Evolutionary conservation across 2,797 vertebrate species (phyloP).

Genomic region (Crenichthys baileyi): DNA sequence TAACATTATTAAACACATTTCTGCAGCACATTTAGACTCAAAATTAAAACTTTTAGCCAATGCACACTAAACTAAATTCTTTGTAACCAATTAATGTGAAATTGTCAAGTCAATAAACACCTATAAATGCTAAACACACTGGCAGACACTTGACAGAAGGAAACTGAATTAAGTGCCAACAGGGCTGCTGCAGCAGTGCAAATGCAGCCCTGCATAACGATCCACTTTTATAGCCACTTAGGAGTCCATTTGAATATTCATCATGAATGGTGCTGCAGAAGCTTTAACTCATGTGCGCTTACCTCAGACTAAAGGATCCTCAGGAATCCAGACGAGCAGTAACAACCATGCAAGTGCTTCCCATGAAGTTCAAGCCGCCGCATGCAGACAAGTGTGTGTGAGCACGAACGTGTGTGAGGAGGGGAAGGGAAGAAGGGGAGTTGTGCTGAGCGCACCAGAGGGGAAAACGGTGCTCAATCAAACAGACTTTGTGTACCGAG

Average conservation of each 20-base stretch:
- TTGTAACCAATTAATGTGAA: neutral
- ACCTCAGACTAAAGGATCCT: conserved; percentile 71
- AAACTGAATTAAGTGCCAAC: conserved; percentile 50
- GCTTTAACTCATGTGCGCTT: conserved; percentile 56
- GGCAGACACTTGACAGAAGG: conserved; percentile 38
- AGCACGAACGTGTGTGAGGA: conserved; percentile 36
- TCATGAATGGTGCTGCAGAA: conserved; percentile 23
- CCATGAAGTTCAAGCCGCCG: conserved; percentile 47
- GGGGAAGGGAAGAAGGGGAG: conserved; percentile 21
- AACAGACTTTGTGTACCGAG: conserved; percentile 60
- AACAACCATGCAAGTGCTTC: conserved; percentile 45
- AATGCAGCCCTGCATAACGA: conserved; percentile 26
- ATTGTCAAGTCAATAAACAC: conserved; percentile 6
- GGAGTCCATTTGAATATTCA: conserved; percentile 27
- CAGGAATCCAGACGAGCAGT: conserved; percentile 51
- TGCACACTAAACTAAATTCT: neutral
- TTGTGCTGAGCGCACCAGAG: conserved; percentile 75
- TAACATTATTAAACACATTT: neutral
- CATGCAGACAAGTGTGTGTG: conserved; percentile 27
- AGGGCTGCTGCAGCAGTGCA: conserved; percentile 42
- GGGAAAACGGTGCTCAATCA: conserved; percentile 77
- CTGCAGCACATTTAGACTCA: neutral
- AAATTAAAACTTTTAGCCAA: neutral
- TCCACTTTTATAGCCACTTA: conserved; percentile 53
- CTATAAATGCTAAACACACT: conserved; percentile 21